These are phyloP conservation scores for Centrocercus urophasianus DNA, from an alignment of 2,113 vertebrate genomes.

Conservation along the genomic window DNA sequence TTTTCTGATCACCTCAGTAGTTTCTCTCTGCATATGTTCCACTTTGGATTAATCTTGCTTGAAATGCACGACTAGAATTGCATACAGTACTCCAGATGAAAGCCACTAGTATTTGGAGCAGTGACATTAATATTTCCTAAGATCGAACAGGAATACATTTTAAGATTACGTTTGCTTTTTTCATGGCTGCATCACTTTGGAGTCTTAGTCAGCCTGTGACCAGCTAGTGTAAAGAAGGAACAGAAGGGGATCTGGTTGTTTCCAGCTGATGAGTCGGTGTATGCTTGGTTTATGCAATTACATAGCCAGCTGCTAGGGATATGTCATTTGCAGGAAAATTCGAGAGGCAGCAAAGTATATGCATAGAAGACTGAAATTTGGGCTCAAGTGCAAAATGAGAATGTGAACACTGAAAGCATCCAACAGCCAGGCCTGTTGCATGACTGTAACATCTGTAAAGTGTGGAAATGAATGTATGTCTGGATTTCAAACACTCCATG, in stretches of 20 bases:
- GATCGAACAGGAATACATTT: not conserved
- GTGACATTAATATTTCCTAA: not conserved
- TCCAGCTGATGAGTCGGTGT: constrained; percentile 70
- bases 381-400: constrained; percentile 42
- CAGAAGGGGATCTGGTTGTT: constrained; percentile 57
- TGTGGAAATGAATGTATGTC: constrained; percentile 9
- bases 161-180: not conserved
- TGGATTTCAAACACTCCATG: constrained; percentile 20
- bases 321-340: constrained; percentile 46
- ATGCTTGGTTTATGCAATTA: constrained; percentile 47
- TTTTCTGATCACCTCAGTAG: not conserved
- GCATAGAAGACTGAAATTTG: constrained; percentile 53
- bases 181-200: not conserved
- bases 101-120: not conserved
- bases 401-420: not conserved
- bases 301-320: constrained; percentile 62
- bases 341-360: constrained; percentile 1
- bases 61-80: not conserved
- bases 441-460: constrained; percentile 42
- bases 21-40: not conserved
- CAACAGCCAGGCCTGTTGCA: constrained; percentile 12
- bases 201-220: constrained; percentile 45
- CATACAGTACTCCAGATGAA: not conserved
- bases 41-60: not conserved
- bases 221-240: constrained; percentile 52